These are phyloP conservation scores for Emydocephalus ijimae DNA, from an alignment of 2,113 vertebrate genomes.

Conservation along the genomic window DNA sequence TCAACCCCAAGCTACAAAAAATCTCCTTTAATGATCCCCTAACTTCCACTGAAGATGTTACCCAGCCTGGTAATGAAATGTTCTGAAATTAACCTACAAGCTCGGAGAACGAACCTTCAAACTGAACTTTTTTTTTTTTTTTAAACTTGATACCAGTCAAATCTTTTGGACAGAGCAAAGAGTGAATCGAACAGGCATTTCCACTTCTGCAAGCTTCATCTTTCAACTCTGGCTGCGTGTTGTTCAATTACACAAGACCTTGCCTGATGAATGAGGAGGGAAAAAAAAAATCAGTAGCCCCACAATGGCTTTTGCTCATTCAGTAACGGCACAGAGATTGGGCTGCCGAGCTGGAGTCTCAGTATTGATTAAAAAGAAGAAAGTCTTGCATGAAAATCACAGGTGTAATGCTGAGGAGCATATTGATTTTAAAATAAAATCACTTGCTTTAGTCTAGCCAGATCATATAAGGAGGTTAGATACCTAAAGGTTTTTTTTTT, in stretches of 20 bases:
- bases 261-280: background rate
- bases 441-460: background rate
- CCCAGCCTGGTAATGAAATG: too few species aligned
- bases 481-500: background rate
- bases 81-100: too few species aligned
- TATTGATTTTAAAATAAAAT: slow-evolving; percentile 49
- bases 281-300: slow-evolving; percentile 24
- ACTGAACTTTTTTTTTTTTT: background rate
- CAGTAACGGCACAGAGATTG: slow-evolving; percentile 53
- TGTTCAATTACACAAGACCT: background rate
- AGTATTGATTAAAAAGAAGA: slow-evolving; percentile 49
- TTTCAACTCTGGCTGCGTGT: background rate
- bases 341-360: slow-evolving; percentile 39
- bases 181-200: background rate
- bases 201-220: background rate
- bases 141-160: background rate
- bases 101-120: too few species aligned
- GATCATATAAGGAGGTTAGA: slow-evolving; percentile 18
- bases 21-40: too few species aligned
- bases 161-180: background rate
- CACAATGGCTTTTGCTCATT: slow-evolving; percentile 56
- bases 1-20: too few species aligned
- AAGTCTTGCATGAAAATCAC: slow-evolving; percentile 41
- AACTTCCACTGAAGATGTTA: too few species aligned
- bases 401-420: slow-evolving; percentile 27